Base-by-base conservation (phyloP, 1,140 invertebrate genomes). In the Cotesia glomerata region DNA sequence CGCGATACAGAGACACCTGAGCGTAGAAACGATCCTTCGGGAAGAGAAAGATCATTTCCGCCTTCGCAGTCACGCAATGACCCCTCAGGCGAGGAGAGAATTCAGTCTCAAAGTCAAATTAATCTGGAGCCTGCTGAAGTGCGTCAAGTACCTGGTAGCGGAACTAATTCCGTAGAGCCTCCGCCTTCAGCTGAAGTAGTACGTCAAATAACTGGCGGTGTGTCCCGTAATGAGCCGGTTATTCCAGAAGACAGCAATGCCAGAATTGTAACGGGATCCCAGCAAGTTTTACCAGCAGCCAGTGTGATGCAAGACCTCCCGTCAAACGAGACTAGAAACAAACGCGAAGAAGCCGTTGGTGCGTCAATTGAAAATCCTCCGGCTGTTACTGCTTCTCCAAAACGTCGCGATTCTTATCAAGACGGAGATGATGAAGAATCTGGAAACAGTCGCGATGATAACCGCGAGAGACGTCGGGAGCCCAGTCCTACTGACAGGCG, bases 291-390 rank as follows among this genome's bases (percentile, higher is more conserved):
- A 8, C 39, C 79, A 65, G 49, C 9, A 83, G 81, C 80, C 61
- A 59, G 73, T 54, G 75, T 35, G 14, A 62, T 73, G 1, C 74
- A 83, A 71, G 85, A 86, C 67, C 72, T 74, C 7, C 39, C 39
- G 51, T 56, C 77, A 2, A 78, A 18, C 45, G 85, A 87, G 26
- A 74, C 79, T 4, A 77, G 82, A 74, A 86, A 52, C 32, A 86
- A 86, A 58, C 78, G 86, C 5, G 85, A 86, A 68, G 85, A 87
- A 76, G 85, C 86, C 26, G 84, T 87, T 16, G 86, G 86, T 35
- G 85, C 86, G 14, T 85, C 85, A 3, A 65, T 84, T 5, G 85
- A 85, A 51, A 13, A 51, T 61, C 79, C 52, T 26, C 80, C 81
- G 51, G 77, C 78, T 49, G 34, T 79, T 51, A 70, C 80, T n/a